These are phyloP conservation scores for Sminthurides aquaticus DNA, from an alignment of 2,888 invertebrate species.

Conservation along the genomic window DNA sequence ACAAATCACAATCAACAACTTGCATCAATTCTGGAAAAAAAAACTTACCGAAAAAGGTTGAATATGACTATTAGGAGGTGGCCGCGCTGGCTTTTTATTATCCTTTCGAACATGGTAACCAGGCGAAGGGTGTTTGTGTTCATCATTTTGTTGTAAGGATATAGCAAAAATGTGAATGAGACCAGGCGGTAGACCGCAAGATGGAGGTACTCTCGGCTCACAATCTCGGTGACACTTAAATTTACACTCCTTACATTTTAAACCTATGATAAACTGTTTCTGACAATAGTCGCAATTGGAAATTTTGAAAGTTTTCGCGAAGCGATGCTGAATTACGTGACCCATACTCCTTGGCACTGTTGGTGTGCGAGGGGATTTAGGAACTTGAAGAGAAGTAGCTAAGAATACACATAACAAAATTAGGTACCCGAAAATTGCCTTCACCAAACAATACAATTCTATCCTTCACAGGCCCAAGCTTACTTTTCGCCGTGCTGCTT, in stretches of 20 bases:
- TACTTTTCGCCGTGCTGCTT: constrained; percentile 2
- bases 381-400: constrained; percentile 54
- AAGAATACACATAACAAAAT: constrained; percentile 22
- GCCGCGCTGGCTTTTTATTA: constrained; percentile 36
- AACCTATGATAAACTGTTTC: constrained; percentile 76
- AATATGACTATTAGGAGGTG: constrained; percentile 49
- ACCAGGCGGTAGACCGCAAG: constrained; percentile 82
- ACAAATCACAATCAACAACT: constrained; percentile 2
- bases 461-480: too few relatives aligned
- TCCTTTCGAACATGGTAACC: constrained; percentile 19
- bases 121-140: constrained; percentile 5
- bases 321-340: constrained; percentile 82
- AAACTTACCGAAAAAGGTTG: constrained; percentile 54
- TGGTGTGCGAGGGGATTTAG: constrained; percentile 69
- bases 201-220: constrained; percentile 81
- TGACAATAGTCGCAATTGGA: constrained; percentile 84
- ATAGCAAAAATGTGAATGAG: constrained; percentile 66
- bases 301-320: constrained; percentile 79
- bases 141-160: constrained; percentile 28
- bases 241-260: constrained; percentile 92
- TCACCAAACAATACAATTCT: too few relatives aligned
- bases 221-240: constrained; percentile 84
- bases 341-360: constrained; percentile 72
- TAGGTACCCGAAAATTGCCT: too few relatives aligned
- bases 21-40: not conserved